Evolutionary conservation across 1,140 invertebrate species (phyloP).

Genomic region (Cydia pomonella): DNA sequence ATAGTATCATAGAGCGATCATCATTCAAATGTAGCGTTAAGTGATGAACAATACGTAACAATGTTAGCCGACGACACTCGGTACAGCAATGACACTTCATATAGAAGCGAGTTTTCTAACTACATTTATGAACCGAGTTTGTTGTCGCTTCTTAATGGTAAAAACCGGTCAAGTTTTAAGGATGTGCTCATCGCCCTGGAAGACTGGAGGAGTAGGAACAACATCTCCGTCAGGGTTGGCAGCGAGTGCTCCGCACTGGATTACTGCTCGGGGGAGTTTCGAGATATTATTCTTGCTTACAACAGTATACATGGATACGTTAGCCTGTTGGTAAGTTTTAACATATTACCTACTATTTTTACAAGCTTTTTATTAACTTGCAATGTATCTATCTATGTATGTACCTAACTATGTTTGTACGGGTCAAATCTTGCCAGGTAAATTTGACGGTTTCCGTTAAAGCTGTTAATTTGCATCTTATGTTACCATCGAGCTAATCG

Average conservation of each 20-base stretch:
- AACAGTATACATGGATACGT: constrained; percentile 73
- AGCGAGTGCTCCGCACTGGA: constrained; percentile 55
- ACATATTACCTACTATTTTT: neutral
- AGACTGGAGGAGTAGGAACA: constrained; percentile 61
- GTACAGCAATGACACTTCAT: constrained; percentile 43
- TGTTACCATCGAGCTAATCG: too few relatives aligned
- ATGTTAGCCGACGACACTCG: constrained; percentile 60
- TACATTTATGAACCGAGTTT: constrained; percentile 60
- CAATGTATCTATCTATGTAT: too few relatives aligned
- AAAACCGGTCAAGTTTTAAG: constrained; percentile 58
- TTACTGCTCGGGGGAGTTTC: constrained; percentile 67
- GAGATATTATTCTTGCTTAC: constrained; percentile 66
- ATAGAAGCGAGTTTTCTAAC: constrained; percentile 47
- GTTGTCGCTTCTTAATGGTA: constrained; percentile 60
- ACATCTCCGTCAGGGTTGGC: constrained; percentile 65
- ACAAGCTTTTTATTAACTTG: too few relatives aligned
- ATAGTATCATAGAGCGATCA: constrained; percentile 7
- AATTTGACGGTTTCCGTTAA: too few relatives aligned
- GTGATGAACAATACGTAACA: constrained; percentile 56
- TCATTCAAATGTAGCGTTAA: constrained; percentile 36
- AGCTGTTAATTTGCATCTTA: too few relatives aligned
- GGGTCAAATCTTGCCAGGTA: too few relatives aligned
- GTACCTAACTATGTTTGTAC: too few relatives aligned
- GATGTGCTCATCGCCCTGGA: constrained; percentile 60
- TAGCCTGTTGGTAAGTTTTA: constrained; percentile 65